Evolutionary conservation across 1,140 invertebrate species (phyloP), one percentile per base, ranked within the genome.

Genomic region (Heliconius melpomene): DNA sequence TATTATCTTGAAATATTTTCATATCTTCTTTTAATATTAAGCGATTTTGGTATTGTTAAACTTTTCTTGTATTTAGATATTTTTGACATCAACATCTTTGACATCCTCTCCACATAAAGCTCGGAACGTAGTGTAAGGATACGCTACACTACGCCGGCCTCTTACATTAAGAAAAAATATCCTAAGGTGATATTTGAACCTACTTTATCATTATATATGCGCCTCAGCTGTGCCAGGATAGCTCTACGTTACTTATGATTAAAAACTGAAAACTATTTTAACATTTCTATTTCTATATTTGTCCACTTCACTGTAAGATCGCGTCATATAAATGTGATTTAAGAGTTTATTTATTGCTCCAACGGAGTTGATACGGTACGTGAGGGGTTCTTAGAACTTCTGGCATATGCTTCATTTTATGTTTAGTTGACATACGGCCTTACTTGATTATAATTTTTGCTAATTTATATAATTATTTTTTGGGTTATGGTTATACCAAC

Each of bases 321-420:
- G 57, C 83, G 83, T 87, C 84, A 83, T 81, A 81, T 81, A 78
- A 74, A 74, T 70, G 54, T 73, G 80, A 52, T 81, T 81, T 81
- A 81, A 70, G 75, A 13, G 57, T 71, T 16, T 77, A 75, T 75
- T 75, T 40, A 40, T 66, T 66, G 60, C 60, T 66, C 23, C 11
- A 77, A 50, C 18, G 23, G 40, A 36, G 23, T 76, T 66, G 54
- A 70, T 76, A 52, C 18, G 18, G 36, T 23, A 77, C 46, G n/a
- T 26, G 40, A 77, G 60, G 32, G 57, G 46, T 77, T 66, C 75
- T 54, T 29, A 50, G 75, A 76, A 76, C 36, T 26, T 18, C 26
- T 23, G 13, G 26, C 2, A 66, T 29, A 29, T 29, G 26, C 13
- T 66, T 66, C 1, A 29, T 26, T 66, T n/a, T 60, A 60, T 60